phyloP scores from a whole-genome alignment of 1,140 invertebrate species.

The Potamilus streckersoni region DNA sequence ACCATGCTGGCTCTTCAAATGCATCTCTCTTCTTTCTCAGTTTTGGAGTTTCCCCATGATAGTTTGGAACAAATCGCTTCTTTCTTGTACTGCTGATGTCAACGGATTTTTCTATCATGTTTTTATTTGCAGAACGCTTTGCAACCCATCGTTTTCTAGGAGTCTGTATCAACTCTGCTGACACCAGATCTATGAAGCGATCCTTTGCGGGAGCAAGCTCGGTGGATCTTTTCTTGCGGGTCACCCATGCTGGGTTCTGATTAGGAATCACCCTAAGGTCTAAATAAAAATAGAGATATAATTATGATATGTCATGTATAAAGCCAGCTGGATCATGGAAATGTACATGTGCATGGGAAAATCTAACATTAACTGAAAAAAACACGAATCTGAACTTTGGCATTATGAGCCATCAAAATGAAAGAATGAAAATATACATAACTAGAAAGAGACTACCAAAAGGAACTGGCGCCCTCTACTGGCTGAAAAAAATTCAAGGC shows the following conservation, averaged over 20 bases:
- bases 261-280: conserved; percentile 53
- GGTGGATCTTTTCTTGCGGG: conserved; percentile 44
- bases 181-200: conserved; percentile 35
- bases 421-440: too few relatives aligned
- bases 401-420: too few relatives aligned
- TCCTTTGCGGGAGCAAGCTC: conserved; percentile 14
- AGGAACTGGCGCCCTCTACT: too few relatives aligned
- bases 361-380: not conserved
- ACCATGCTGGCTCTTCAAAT: conserved; percentile 43
- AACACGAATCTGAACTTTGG: not conserved
- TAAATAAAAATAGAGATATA: conserved; percentile 23
- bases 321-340: not conserved
- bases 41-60: conserved; percentile 29
- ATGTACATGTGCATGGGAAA: not conserved
- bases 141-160: conserved; percentile 23
- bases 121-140: conserved; percentile 17
- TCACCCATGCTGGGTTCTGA: conserved; percentile 51
- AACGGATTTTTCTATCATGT: conserved; percentile 19
- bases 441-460: too few relatives aligned
- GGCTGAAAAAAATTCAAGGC: too few relatives aligned
- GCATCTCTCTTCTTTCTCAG: conserved; percentile 51
- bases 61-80: conserved; percentile 26
- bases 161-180: conserved; percentile 28
- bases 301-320: too few relatives aligned
- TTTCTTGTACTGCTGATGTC: conserved; percentile 34